Conservation (phyloP, 2,888 invertebrate genomes). For the Machimus atricapillus region DNA sequence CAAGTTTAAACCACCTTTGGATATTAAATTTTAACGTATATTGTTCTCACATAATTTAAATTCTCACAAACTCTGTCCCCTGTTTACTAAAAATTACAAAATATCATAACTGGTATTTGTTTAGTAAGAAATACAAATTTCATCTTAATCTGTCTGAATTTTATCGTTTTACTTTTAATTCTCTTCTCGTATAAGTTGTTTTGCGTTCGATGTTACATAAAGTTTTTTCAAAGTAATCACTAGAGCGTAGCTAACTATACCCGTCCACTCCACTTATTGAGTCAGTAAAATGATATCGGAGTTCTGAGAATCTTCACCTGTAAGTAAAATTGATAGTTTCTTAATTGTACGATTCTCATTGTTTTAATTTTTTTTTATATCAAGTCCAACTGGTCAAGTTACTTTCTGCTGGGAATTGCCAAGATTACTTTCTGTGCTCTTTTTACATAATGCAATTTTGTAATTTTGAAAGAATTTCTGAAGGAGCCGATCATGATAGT, state of each 20-base stretch:
- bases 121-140: too few relatives aligned
- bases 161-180: too few relatives aligned
- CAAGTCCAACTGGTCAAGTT: background rate
- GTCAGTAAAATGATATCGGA: background rate
- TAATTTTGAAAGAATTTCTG: background rate
- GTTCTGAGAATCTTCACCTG: background rate
- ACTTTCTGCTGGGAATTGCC: background rate
- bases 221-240: background rate
- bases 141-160: too few relatives aligned
- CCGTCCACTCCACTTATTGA: background rate
- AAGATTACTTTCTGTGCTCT: background rate
- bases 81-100: too few relatives aligned
- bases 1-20: background rate
- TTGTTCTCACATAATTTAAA: too few relatives aligned
- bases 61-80: too few relatives aligned
- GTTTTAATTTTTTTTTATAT: background rate
- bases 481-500: background rate
- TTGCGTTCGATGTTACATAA: background rate
- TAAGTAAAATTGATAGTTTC: background rate
- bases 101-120: too few relatives aligned
- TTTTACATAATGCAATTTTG: background rate
- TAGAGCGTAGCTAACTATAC: background rate
- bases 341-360: background rate
- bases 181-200: background rate
- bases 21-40: background rate